Percentiles rank a stretch among this genome's conserved stretches.
These are phyloP conservation scores for Sialis lutaria DNA, from an alignment of 2,888 invertebrate species.

Conservation along the genomic window DNA sequence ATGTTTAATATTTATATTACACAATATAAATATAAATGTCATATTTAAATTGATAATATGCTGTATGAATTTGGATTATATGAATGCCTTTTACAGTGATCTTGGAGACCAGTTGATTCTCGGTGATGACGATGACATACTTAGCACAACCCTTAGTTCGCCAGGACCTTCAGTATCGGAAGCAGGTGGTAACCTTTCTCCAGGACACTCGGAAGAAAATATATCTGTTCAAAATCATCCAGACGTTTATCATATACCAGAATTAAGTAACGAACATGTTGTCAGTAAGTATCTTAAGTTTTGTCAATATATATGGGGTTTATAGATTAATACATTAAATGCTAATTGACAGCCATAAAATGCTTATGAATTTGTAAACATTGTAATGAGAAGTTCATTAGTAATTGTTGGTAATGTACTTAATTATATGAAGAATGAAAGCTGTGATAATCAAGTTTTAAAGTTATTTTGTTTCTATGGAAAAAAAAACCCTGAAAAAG, in stretches of 20 bases:
- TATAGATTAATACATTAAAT: too few relatives aligned
- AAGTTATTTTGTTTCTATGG: too few relatives aligned
- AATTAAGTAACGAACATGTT: slow-evolving; percentile 16
- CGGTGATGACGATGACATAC: slow-evolving; percentile 4
- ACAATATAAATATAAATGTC: not conserved
- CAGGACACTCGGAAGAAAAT: slow-evolving; percentile 1
- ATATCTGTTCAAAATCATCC: not conserved
- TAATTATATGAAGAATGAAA: too few relatives aligned
- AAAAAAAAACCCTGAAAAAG: too few relatives aligned
- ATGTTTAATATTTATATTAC: not conserved
- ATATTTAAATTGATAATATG: not conserved
- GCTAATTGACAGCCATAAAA: too few relatives aligned
- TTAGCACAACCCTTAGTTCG: slow-evolving; percentile 10
- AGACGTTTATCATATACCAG: slow-evolving; percentile 5
- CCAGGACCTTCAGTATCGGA: slow-evolving; percentile 12
- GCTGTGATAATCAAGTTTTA: too few relatives aligned
- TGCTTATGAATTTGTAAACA: too few relatives aligned
- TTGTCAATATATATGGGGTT: too few relatives aligned
- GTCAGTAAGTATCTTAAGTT: not conserved
- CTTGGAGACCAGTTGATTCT: not conserved
- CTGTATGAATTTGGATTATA: not conserved
- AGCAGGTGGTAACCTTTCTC: slow-evolving; percentile 10
- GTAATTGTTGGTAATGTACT: too few relatives aligned
- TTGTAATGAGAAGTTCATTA: too few relatives aligned
- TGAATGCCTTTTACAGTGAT: not conserved